Base-by-base conservation (phyloP, 1,140 invertebrate species). In the Drosophila obscura region DNA sequence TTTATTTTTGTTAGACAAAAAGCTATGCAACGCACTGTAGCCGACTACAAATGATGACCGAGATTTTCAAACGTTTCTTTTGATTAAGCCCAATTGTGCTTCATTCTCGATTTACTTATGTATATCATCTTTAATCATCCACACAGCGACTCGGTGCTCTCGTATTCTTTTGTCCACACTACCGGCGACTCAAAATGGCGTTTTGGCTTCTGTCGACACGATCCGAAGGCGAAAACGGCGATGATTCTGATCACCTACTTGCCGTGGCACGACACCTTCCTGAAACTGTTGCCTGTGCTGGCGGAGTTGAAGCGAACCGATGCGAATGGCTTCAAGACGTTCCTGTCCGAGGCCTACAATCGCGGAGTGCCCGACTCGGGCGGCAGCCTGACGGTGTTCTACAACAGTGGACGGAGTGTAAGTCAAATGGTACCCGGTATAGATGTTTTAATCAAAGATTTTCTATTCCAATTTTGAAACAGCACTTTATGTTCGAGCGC, bases 211-310 rank as follows among this genome's bases (percentile, higher is more conserved):
- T 98, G 97, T 92, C 95, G 97, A 46, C 97, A 98, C 91, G 96
- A 98, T 92, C 96, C 96, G 13, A 95, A 96, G 87, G 94, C 95
- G 13, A 94, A 96, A 89, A 95, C 95, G 44, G 95, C 96, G 59
- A 92, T 97, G 78, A 95, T 97, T 45, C 90, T 97, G 50, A 93
- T 96, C 63, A 98, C 97, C 83, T 96, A 95, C 91, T 93, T 99
- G 76, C 97, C 98, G 72, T 99, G 98, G 98, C 98, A 98, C 92
- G 97, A 98, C 93, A 95, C 96, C 77, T 99, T 99, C 93, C 97
- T 98, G 91, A 97, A 97, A 95, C 95, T 94, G 92, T 93, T 94
- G 66, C 66, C 66, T 52, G 68, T 89, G 31, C 56, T 92, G 19
- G 76, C 73, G 9, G 87, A 90, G 39, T 57, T 92, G 26, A 69